These are phyloP conservation scores for Noctua janthe DNA, from an alignment of 2,888 invertebrate species.

Conservation along the genomic window DNA sequence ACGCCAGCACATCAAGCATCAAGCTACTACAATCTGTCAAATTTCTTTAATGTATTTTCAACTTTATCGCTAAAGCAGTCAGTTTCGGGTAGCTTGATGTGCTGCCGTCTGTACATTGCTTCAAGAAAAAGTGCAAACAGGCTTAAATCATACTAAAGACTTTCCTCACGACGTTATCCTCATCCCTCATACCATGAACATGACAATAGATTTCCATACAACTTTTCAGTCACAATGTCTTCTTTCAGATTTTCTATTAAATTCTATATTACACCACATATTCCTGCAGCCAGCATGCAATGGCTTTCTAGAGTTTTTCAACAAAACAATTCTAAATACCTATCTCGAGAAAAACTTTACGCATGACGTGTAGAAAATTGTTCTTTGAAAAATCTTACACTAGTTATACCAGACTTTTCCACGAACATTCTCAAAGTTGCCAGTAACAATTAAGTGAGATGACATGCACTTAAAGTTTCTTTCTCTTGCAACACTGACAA, in stretches of 20 bases:
- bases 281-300: neutral
- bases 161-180: neutral
- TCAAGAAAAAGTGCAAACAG: neutral
- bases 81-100: neutral
- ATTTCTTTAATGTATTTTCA: no score
- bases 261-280: neutral
- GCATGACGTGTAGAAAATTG: neutral
- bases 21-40: no score
- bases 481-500: slow-evolving; percentile 45
- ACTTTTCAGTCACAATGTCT: neutral
- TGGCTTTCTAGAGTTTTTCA: neutral
- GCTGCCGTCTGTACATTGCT: no score
- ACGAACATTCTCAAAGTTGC: slow-evolving; percentile 4
- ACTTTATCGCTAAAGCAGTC: no score
- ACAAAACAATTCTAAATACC: neutral
- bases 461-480: slow-evolving; percentile 43
- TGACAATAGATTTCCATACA: neutral
- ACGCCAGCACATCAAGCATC: no score
- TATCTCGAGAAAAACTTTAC: neutral
- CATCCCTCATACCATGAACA: neutral
- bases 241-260: neutral
- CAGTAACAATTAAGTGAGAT: slow-evolving; percentile 49
- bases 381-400: neutral
- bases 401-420: neutral
- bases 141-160: no score